phyloP scores from a whole-genome alignment of 1,140 invertebrate species.

The Drosophila saltans region DNA sequence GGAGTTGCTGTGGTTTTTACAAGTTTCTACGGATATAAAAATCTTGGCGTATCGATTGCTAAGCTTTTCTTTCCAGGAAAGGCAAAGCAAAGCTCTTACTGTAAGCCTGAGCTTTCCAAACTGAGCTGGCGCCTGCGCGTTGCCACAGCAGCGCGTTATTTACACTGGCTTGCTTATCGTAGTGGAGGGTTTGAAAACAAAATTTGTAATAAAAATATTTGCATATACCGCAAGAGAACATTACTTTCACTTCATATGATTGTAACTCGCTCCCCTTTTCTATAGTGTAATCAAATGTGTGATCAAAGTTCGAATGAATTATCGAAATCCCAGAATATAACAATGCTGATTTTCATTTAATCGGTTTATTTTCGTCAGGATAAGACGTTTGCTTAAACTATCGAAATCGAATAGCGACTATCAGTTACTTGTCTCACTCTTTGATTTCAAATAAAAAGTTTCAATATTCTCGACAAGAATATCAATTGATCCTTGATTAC shows the following conservation, averaged over 20 bases:
- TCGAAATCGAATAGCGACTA: not conserved
- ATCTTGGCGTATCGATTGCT: conserved; percentile 53
- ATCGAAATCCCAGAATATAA: not conserved
- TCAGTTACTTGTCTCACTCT: too few species aligned
- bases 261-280: too few species aligned
- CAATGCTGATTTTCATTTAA: not conserved
- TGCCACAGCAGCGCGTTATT: not conserved
- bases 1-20: conserved; percentile 16
- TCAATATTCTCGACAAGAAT: too few species aligned
- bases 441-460: too few species aligned
- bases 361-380: too few species aligned
- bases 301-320: not conserved
- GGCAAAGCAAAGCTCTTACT: conserved; percentile 48
- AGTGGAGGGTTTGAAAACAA: too few species aligned
- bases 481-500: not conserved
- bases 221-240: too few species aligned
- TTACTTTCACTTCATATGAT: too few species aligned
- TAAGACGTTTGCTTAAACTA: not conserved
- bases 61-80: conserved; percentile 39
- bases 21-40: conserved; percentile 39
- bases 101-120: conserved; percentile 30
- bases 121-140: conserved; percentile 37
- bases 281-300: too few species aligned
- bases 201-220: too few species aligned
- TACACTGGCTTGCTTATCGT: not conserved